Base-by-base conservation (phyloP, 2,113 vertebrate genomes). In the Cairina moschata region DNA sequence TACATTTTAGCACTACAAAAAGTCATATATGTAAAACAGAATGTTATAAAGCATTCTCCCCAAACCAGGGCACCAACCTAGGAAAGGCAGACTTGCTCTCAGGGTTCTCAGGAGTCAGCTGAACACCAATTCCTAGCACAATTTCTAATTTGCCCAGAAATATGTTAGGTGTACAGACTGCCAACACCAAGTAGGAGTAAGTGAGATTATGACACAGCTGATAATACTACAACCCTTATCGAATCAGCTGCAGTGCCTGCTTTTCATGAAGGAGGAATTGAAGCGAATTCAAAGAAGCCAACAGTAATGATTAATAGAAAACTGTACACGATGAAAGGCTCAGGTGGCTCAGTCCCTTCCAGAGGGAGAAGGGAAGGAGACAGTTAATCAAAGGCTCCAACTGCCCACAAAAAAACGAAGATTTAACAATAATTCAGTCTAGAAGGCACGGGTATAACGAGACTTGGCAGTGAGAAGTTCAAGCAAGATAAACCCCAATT, bases 51-150 rank as follows among this genome's bases (percentile, higher is more conserved):
- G 17, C 62, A 76, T 18, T 42, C 10, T 74, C 66, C 44, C 8
- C 34, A 50, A n/a, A 74, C 8, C 9, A 52, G 26, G 26, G 63
- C 46, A 6, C 11, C 16, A 11, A 78, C 10, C 56, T 34, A 28
- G 38, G 55, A 88, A 72, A 34, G 75, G 5, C 8, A 58, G 4
- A 28, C 11, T 73, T 73, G 34, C 18, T 66, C 54, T 46, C 11
- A 9, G 17, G 14, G 31, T 16, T 76, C 44, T 69, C 20, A 66
- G 8, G 5, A 66, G 58, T 17, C 42, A 59, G 22, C 42, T 29
- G 46, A 89, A 67, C 0, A 1, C 2, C 23, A 91, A 83, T 76
- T 91, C 42, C 66, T 46, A 15, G 25, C 0, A 0, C 20, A 42
- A 48, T 16, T 48, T 48, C 46, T 48, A 67, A 23, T 48, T 75